Evolutionary conservation across 2,113 vertebrate genomes (phyloP).

Genomic region (Antennarius striatus): DNA sequence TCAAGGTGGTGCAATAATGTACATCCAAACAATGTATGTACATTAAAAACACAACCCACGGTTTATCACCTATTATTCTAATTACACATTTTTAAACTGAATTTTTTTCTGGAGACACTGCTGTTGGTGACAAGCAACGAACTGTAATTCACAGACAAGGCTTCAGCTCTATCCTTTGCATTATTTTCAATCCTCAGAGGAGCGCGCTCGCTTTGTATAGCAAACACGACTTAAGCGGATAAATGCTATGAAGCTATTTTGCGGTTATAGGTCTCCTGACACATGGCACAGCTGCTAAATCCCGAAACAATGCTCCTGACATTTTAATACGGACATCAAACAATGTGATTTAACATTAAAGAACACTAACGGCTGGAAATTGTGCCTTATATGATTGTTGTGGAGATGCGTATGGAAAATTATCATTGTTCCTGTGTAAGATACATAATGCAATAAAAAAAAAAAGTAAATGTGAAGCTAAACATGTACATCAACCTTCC

Average conservation of each 20-base stretch:
- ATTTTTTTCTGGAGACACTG: slow-evolving; percentile 56
- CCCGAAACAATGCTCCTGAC: slow-evolving; percentile 52
- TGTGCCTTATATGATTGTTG: too few species aligned
- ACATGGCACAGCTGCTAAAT: slow-evolving; percentile 52
- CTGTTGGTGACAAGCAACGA: slow-evolving; percentile 56
- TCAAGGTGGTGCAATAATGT: slow-evolving; percentile 28
- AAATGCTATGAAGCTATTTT: slow-evolving; percentile 47
- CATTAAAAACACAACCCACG: slow-evolving; percentile 39
- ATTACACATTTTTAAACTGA: slow-evolving; percentile 59
- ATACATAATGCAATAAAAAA: too few species aligned
- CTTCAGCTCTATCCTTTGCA: slow-evolving; percentile 41
- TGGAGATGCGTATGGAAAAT: too few species aligned
- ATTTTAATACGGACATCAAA: slow-evolving; percentile 51
- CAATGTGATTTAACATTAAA: slow-evolving; percentile 21
- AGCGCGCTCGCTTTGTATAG: slow-evolving; percentile 57
- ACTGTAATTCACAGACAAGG: slow-evolving; percentile 10
- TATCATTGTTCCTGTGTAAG: too few species aligned
- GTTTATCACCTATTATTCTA: slow-evolving; percentile 58
- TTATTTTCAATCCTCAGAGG: slow-evolving; percentile 49
- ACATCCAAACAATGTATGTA: slow-evolving; percentile 28
- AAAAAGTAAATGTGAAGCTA: too few species aligned
- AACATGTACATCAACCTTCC: too few species aligned
- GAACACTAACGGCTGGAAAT: too few species aligned
- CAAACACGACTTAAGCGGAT: slow-evolving; percentile 68
- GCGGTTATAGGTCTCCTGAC: slow-evolving; percentile 58